Conservation (phyloP, 2,113 vertebrate species). For the Glaucomys volans region DNA sequence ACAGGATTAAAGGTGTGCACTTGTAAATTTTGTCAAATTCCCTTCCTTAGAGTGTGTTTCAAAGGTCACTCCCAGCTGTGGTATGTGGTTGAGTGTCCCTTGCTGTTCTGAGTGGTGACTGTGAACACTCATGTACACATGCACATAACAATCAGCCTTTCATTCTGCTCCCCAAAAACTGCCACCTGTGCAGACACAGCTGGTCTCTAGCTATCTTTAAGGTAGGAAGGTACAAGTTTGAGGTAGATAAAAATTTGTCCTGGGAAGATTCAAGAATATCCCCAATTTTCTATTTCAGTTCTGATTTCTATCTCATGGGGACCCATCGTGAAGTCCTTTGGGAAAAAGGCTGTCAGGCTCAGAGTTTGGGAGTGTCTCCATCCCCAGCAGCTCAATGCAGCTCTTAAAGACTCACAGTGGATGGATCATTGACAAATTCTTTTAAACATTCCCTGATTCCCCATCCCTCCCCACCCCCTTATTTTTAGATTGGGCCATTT, state of each 20-base stretch:
- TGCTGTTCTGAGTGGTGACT: background rate
- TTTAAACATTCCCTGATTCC: background rate
- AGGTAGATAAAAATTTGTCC: background rate
- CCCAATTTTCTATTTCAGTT: background rate
- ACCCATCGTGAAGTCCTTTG: background rate
- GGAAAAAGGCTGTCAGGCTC: background rate
- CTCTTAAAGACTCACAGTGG: background rate
- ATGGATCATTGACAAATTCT: background rate
- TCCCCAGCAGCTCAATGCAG: too few relatives aligned
- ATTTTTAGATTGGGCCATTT: slow-evolving; percentile 8
- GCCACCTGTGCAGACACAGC: background rate
- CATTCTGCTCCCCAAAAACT: background rate
- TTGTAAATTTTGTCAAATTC: background rate
- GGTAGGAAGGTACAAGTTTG: background rate
- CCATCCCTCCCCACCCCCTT: background rate
- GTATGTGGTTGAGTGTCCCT: background rate
- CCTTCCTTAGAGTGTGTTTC: background rate
- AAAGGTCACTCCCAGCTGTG: background rate
- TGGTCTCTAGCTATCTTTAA: background rate
- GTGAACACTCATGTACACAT: too few relatives aligned
- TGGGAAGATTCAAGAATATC: background rate
- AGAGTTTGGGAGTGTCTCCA: background rate
- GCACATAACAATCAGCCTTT: background rate
- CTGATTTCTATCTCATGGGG: background rate
- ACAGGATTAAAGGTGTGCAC: background rate